These are phyloP conservation scores for Leucosticte australis DNA, from an alignment of 2,113 vertebrate species.

Conservation along the genomic window DNA sequence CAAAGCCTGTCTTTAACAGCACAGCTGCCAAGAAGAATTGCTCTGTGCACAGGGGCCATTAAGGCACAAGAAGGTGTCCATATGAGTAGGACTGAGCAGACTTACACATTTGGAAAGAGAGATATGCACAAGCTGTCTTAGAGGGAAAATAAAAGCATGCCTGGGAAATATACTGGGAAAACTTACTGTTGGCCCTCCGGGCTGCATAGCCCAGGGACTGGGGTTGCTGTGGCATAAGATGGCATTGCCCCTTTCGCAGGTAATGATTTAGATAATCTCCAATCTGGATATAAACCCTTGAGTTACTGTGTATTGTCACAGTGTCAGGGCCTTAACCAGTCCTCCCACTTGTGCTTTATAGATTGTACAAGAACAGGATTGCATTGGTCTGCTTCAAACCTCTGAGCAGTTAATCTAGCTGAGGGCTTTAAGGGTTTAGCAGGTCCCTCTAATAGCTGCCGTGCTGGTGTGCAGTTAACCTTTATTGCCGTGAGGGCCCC, in stretches of 20 bases:
- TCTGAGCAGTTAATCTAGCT: slow-evolving; percentile 48
- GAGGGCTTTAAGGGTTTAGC: slow-evolving; percentile 51
- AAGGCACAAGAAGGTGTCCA: background rate
- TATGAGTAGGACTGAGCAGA: background rate
- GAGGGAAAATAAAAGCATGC: background rate
- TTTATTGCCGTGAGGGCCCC: slow-evolving; percentile 41
- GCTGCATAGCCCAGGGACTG: background rate
- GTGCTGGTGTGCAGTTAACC: slow-evolving; percentile 40
- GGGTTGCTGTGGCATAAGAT: background rate
- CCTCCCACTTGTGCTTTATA: slow-evolving; percentile 7
- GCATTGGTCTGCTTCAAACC: background rate
- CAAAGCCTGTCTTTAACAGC: background rate
- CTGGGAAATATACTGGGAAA: background rate
- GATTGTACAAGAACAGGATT: background rate
- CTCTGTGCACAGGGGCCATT: background rate
- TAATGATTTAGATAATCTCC: slow-evolving; percentile 27
- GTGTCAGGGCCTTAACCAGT: background rate
- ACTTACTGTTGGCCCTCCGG: background rate
- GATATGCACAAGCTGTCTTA: background rate
- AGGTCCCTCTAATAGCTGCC: slow-evolving; percentile 39
- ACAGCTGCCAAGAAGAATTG: background rate
- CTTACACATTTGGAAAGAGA: background rate
- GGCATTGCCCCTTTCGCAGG: background rate
- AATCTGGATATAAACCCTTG: background rate
- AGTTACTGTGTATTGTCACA: slow-evolving; percentile 12